Evolutionary conservation across 2,888 invertebrate species (phyloP), one percentile per base, ranked within the genome.

Genomic region (Chymomyza fuscimana): DNA sequence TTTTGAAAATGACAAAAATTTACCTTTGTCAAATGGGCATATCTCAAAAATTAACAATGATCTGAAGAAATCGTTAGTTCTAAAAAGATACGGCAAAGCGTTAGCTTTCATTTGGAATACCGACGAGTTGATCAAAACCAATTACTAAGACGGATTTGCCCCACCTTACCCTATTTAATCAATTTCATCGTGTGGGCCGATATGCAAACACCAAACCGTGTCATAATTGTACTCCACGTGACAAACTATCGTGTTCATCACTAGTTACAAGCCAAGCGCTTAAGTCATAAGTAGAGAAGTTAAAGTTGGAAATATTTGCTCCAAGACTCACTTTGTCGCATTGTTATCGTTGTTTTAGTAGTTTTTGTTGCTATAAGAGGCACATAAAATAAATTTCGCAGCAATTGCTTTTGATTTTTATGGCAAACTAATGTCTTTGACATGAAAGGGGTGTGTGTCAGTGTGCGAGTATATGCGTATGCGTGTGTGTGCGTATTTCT

Each of bases 371-470:
- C 16, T 72, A 69, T 69, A 77, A 76, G 74, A 70, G 79, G 74
- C 79, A 76, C 79, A 79, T 80, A 76, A 69, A 80, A 80, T 80
- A 80, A 80, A 80, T 80, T 83, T 77, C 65, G 73, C 70, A 68
- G 73, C 70, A 79, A 81, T 85, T 80, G 74, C 76, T 72, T 76
- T 77, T 74, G 69, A 73, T 79, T 82, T 77, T 67, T 73, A 67
- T 16, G 67, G 74, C 58, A 22, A 56, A 63, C 70, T 32, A 54
- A 16, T 54, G 62, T 16, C 19, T 22, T 5, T 68, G 68, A 85
- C 85, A 86, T 50, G 74, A 86, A 86, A 85, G 81, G 87, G 85
- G 85, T 85, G 82, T 83, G 63, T 25, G 46, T 15, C 25, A 22
- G 50, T 12, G 29, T 63, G 29, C 1, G 1, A 19, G 46, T 63